Base-by-base conservation (phyloP, 2,113 vertebrate genomes). In the Gymnocephalus cernua region DNA sequence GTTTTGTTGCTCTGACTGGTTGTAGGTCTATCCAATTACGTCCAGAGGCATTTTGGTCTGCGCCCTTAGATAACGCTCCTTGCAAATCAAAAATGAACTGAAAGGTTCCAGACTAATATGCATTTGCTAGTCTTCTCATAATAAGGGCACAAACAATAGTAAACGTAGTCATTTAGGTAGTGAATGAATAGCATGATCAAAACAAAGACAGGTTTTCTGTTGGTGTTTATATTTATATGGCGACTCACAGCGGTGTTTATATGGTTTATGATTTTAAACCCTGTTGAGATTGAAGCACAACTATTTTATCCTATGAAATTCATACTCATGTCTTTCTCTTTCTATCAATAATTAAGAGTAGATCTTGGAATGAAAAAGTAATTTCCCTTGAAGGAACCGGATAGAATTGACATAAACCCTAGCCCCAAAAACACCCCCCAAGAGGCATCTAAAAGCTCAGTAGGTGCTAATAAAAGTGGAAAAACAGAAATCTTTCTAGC, bases 261-360 rank as follows among this genome's bases (percentile, higher is more conserved):
- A 70, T 71, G 74, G 72, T 70, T 38, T 82, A 67, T 84, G 59
- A 81, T 88, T 92, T 83, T 82, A 88, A 88, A 86, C 78, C 83
- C 76, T 61, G 58, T 67, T 77, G 80, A 90, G 80, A 89, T 83
- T 82, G 69, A 87, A 80, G 56, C 70, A n/a, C 58, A 79, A 47
- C 78, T 62, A 47, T 83, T 90, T 87, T 56, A 89, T 88, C 84
- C 88, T 59, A 51, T 70, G 73, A 89, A 92, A 91, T 87, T 85
- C 66, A 16, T 27, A 71, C 83, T 74, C 83, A 68, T 77, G 86
- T 86, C 68, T 89, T 87, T 83, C 77, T 75, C 66, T 89, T 77
- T 53, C 88, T 76, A 90, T 90, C 83, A 91, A 93, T 93, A 93
- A 93, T 93, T 93, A 93, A 93, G 87, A 86, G 61, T 72, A 86